Percentiles rank a stretch among this genome's conserved stretches.
These are phyloP conservation scores for Rhabdophis nuchalis DNA, from an alignment of 2,797 vertebrate genomes.

Conservation along the genomic window DNA sequence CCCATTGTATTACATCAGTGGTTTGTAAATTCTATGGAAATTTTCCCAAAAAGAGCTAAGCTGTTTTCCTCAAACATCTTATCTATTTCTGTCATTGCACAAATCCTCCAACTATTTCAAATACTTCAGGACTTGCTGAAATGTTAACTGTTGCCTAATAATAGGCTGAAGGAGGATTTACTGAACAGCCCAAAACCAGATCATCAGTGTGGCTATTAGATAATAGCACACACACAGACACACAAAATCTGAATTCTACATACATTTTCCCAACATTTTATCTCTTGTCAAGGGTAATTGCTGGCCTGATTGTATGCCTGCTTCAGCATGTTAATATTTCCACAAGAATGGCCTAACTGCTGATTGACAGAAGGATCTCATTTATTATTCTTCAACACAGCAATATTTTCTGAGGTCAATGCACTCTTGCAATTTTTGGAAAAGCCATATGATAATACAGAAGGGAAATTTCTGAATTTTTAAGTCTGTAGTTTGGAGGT, in stretches of 20 bases:
- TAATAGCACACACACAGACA: constrained; percentile 37
- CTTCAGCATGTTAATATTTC: constrained; percentile 43
- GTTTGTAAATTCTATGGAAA: constrained; percentile 60
- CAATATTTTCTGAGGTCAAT: not conserved
- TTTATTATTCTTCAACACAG: constrained; percentile 44
- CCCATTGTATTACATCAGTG: constrained; percentile 60
- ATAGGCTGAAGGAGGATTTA: constrained; percentile 37
- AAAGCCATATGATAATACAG: not conserved
- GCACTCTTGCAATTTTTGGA: not conserved
- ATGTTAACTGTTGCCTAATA: constrained; percentile 48
- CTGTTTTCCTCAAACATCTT: constrained; percentile 55
- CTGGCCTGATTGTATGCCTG: constrained; percentile 22
- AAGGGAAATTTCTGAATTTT: not conserved
- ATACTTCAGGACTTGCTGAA: constrained; percentile 49
- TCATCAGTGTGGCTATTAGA: constrained; percentile 36
- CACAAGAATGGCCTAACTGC: constrained; percentile 36
- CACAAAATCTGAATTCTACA: constrained; percentile 45
- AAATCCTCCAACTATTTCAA: constrained; percentile 63
- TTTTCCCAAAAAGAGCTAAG: constrained; percentile 65
- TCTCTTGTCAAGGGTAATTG: constrained; percentile 11
- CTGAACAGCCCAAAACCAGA: constrained; percentile 21
- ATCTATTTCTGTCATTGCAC: constrained; percentile 61
- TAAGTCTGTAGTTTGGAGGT: not conserved
- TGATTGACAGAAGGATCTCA: constrained; percentile 37
- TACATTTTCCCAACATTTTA: constrained; percentile 1